phyloP scores from a whole-genome alignment of 2,888 invertebrate genomes.

The Melipona beecheii region DNA sequence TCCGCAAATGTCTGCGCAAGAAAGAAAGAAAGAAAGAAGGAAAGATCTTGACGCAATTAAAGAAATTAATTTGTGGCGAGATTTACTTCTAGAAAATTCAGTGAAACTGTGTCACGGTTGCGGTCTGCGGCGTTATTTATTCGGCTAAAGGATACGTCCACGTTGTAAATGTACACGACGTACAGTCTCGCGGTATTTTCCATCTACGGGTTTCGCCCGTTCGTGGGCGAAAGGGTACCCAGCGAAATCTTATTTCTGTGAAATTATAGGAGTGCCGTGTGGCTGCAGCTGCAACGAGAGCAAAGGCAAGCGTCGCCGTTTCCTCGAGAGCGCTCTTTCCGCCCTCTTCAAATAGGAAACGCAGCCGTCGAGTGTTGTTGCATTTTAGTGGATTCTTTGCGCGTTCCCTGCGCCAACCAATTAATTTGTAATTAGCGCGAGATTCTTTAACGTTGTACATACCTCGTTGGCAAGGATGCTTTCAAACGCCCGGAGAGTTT shows the following conservation, averaged over 20 bases:
- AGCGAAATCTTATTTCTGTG: conserved; percentile 30
- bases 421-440: conserved; percentile 65
- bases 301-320: conserved; percentile 31
- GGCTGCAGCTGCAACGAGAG: background rate
- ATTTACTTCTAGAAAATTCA: background rate
- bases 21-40: too few species aligned
- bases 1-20: background rate
- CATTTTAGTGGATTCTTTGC: conserved; percentile 51
- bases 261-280: conserved; percentile 32
- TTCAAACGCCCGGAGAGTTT: conserved; percentile 15
- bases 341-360: conserved; percentile 29
- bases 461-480: conserved; percentile 22
- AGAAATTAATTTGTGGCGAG: background rate
- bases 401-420: conserved; percentile 47
- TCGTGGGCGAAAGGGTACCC: background rate
- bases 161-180: background rate
- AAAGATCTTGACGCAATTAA: background rate
- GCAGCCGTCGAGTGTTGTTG: conserved; percentile 19
- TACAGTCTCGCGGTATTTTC: background rate
- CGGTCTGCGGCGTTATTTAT: background rate
- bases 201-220: background rate
- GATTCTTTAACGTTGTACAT: conserved; percentile 61
- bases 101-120: background rate
- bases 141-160: background rate
- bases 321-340: conserved; percentile 36